Evolutionary conservation across 2,888 invertebrate species (phyloP).

Genomic region (Nymphalis polychloros): DNA sequence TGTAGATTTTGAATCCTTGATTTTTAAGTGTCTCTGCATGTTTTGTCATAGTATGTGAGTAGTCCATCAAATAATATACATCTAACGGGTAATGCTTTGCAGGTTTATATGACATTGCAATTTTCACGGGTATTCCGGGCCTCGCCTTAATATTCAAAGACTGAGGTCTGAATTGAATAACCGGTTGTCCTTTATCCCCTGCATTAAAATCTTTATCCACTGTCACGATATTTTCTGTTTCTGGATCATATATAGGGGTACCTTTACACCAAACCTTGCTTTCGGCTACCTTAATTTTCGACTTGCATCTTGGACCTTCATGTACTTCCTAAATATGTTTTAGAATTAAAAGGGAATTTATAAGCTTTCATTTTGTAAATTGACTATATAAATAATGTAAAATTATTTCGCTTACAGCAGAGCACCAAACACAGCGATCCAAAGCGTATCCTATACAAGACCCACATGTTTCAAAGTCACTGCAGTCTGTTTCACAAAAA

Average conservation of each 20-base stretch:
- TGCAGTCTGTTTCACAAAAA: constrained; percentile 38
- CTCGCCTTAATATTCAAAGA: constrained; percentile 69
- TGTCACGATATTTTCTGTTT: background rate
- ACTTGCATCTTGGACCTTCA: constrained; percentile 47
- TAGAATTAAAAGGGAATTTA: too few species aligned
- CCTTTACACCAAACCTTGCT: constrained; percentile 50
- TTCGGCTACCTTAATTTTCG: constrained; percentile 33
- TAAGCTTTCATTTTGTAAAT: too few species aligned
- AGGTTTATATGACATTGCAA: constrained; percentile 80
- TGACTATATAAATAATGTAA: too few species aligned
- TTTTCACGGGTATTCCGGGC: constrained; percentile 63
- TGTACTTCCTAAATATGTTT: constrained; percentile 43
- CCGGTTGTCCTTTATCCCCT: constrained; percentile 27
- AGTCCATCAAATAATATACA: constrained; percentile 91
- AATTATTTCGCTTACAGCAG: constrained; percentile 46
- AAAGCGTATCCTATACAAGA: constrained; percentile 53
- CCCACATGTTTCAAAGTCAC: constrained; percentile 51
- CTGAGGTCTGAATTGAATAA: constrained; percentile 82
- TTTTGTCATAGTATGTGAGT: constrained; percentile 86
- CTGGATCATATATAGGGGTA: constrained; percentile 41
- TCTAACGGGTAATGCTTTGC: constrained; percentile 90
- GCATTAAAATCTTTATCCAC: constrained; percentile 39
- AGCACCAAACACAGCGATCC: constrained; percentile 62
- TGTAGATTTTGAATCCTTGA: constrained; percentile 73
- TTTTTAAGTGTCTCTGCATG: constrained; percentile 78